These are phyloP conservation scores for Bujurquina vittata DNA, from an alignment of 2,113 vertebrate genomes.

Conservation along the genomic window DNA sequence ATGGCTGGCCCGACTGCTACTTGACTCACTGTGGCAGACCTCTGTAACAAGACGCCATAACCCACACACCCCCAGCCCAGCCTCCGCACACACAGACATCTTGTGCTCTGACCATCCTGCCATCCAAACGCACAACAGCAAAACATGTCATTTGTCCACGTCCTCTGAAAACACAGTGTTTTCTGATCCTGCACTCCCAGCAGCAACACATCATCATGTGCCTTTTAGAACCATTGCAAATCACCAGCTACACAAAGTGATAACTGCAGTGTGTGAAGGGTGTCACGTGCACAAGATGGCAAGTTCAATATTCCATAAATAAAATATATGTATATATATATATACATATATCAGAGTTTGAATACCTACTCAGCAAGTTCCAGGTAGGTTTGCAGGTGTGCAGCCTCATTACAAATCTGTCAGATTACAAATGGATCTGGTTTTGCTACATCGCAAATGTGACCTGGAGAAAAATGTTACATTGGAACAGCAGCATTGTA, in stretches of 20 bases:
- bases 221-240: background rate
- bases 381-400: no score
- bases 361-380: no score
- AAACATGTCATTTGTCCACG: background rate
- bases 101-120: background rate
- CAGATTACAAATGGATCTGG: background rate
- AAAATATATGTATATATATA: no score
- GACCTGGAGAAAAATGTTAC: background rate
- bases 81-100: background rate
- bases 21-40: conserved; percentile 44
- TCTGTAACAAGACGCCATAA: conserved; percentile 38
- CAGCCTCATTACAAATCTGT: background rate
- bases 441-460: background rate
- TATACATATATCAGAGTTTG: no score
- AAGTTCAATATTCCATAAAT: background rate
- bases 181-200: background rate
- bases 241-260: background rate
- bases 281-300: background rate
- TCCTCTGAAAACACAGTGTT: background rate
- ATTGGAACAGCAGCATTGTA: no score
- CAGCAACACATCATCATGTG: background rate
- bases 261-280: background rate
- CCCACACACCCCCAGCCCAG: background rate
- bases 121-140: background rate
- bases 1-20: conserved; percentile 51